These are phyloP conservation scores for Microctonus aethiopoides DNA, from an alignment of 2,888 invertebrate species.

Conservation along the genomic window DNA sequence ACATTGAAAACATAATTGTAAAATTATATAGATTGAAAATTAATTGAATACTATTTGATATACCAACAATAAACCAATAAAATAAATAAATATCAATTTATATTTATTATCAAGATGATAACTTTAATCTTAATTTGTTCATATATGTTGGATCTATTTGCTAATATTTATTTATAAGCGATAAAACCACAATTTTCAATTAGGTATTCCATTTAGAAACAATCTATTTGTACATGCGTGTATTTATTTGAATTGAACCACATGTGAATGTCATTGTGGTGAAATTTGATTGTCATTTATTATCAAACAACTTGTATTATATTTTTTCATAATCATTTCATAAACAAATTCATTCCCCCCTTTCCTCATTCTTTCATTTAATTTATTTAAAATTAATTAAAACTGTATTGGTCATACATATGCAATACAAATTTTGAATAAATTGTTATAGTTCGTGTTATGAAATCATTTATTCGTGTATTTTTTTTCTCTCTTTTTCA, in stretches of 20 bases:
- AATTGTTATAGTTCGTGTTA: too few relatives aligned
- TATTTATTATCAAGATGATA: not conserved
- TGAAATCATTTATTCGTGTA: too few relatives aligned
- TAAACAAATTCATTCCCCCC: not conserved
- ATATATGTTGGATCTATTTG: not conserved
- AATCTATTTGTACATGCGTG: not conserved
- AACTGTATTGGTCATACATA: too few relatives aligned
- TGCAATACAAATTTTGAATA: too few relatives aligned
- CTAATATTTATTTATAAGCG: not conserved
- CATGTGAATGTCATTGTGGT: not conserved
- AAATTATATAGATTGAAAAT: not conserved
- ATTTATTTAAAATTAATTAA: too few relatives aligned
- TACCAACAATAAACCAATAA: not conserved
- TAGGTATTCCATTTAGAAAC: constrained; percentile 30
- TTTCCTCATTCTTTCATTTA: too few relatives aligned
- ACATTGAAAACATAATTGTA: not conserved
- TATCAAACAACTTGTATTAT: not conserved
- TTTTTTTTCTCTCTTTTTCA: not conserved
- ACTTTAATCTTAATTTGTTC: not conserved
- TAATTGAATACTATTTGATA: not conserved
- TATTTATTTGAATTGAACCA: not conserved
- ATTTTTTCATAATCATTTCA: not conserved
- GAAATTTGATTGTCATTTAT: not conserved
- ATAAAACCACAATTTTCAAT: constrained; percentile 41
- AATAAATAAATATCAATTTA: not conserved